Base-by-base conservation (phyloP, 2,113 vertebrate genomes). In the Phyllostomus hastatus region DNA sequence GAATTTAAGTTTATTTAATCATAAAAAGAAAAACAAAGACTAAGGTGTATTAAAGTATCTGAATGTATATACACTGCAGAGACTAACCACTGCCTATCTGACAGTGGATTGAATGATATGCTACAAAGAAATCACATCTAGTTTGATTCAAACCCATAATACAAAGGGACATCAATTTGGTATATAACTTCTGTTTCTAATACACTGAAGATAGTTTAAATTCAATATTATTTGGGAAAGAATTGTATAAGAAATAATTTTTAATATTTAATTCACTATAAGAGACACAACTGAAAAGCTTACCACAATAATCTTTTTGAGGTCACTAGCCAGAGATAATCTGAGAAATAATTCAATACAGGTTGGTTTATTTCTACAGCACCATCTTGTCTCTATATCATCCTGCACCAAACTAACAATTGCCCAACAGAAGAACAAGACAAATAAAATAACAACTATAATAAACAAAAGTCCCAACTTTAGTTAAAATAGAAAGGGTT, bases 341-440 rank as follows among this genome's bases (percentile, higher is more conserved):
- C 20, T 86, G 26, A 28, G 76, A 93, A 96, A 93, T 67, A 93
- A 89, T 81, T 93, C 26, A 91, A 83, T 16, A 86, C 5, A 85
- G 26, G 5, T 4, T 75, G 12, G 35, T 80, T 96, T 69, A 88
- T 73, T 90, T 84, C 80, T 84, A 75, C 0, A 84, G 70, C 15
- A 87, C 10, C 41, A 91, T 54, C 61, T 75, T 15, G 24, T 79
- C 54, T 88, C 35, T 76, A 7, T 54, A 78, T 70, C 20, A 84
- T n/a, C 41, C 31, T 67, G n/a, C 11, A 96, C 10, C 73, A 73
- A 92, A 85, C 41, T 73, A 92, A 66, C 24, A 94, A 85, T 0
- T 9, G 31, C 75, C 12, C 84, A 69, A 78, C 48, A 38, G 1
- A 93, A 22, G 24, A 85, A 52, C 52, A 93, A 35, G 79, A 61